These are phyloP conservation scores for Benitochromis conjunctus DNA, from an alignment of 2,113 vertebrate genomes.

Conservation along the genomic window DNA sequence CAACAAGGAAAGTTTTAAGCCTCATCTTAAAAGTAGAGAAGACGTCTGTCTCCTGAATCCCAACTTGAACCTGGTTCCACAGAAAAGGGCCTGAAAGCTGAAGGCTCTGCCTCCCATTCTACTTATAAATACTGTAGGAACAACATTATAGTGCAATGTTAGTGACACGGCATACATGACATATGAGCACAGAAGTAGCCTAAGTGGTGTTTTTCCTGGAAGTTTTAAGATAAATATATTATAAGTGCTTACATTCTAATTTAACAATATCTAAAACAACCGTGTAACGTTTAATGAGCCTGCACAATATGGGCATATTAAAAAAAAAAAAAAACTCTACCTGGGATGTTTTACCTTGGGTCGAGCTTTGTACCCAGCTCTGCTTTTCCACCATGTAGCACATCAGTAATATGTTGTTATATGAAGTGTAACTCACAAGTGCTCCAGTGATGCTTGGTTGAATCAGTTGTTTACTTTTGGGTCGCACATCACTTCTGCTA, in stretches of 20 bases:
- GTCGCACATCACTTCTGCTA: not conserved
- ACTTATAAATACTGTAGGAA: not conserved
- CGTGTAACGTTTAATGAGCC: not conserved
- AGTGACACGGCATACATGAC: not conserved
- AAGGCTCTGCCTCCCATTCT: not conserved
- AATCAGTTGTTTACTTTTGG: not conserved
- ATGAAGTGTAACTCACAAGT: fast-evolving
- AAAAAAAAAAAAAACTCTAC: fast-evolving
- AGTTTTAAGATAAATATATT: not conserved
- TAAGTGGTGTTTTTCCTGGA: not conserved
- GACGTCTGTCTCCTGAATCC: no score
- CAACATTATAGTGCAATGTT: fast-evolving
- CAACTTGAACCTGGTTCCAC: no score
- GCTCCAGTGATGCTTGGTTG: not conserved
- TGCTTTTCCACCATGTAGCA: not conserved
- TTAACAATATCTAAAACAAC: not conserved
- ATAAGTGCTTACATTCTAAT: not conserved
- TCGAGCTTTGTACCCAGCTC: not conserved
- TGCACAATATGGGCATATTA: not conserved
- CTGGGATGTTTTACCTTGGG: not conserved
- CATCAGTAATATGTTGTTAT: not conserved
- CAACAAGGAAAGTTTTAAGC: not conserved
- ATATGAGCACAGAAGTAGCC: not conserved
- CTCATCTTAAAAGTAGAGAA: no score
- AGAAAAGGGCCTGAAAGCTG: not conserved